These are phyloP conservation scores for Drosophila seclusa DNA, from an alignment of 2,888 invertebrate genomes.

Conservation along the genomic window DNA sequence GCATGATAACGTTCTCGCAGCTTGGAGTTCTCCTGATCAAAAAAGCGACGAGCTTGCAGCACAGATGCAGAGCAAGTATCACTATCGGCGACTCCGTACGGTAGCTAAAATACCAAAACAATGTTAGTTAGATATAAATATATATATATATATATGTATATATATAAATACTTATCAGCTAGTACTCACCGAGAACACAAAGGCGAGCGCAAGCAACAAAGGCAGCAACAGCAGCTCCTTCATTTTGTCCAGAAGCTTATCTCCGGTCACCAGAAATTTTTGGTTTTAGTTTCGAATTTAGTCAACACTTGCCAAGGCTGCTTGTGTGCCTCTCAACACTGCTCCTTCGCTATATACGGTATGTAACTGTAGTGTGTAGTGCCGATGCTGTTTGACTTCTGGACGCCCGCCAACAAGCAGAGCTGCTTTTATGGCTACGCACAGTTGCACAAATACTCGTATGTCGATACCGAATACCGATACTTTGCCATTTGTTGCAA, in stretches of 20 bases:
- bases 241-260: constrained; percentile 19
- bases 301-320: constrained; percentile 2
- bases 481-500: constrained; percentile 21
- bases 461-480: constrained; percentile 28
- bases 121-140: neutral
- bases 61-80: constrained; percentile 73
- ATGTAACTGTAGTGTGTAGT: neutral
- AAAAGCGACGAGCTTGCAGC: constrained; percentile 87
- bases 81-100: constrained; percentile 21
- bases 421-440: constrained; percentile 52
- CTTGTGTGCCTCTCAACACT: neutral
- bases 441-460: constrained; percentile 1
- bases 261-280: neutral
- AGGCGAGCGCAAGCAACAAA: constrained; percentile 5
- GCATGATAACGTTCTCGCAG: constrained; percentile 87
- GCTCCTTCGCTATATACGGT: neutral
- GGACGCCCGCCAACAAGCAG: constrained; percentile 12
- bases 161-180: neutral
- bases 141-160: no score
- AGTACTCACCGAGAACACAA: constrained; percentile 32
- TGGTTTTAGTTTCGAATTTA: constrained; percentile 28
- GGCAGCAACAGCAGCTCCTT: constrained; percentile 1
- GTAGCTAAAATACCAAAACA: constrained; percentile 31
- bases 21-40: constrained; percentile 87
- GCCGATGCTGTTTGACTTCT: constrained; percentile 18